Conservation (phyloP, 2,113 vertebrate genomes). For the Cephalopterus ornatus region DNA sequence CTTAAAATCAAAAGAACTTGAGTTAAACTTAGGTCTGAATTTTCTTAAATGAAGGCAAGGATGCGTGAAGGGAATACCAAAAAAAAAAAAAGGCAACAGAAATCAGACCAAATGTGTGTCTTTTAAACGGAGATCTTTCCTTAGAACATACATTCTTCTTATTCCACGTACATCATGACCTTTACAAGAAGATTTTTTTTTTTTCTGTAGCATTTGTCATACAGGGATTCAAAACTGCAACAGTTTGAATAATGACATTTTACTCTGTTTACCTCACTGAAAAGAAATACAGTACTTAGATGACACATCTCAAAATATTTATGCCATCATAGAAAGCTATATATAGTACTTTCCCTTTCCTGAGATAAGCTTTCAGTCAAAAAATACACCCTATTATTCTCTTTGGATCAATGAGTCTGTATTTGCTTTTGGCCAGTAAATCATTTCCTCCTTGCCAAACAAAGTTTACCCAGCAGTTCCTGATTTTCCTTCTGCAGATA, state of each 20-base stretch:
- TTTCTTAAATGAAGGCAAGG: neutral
- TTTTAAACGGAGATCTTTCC: neutral
- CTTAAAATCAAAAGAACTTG: neutral
- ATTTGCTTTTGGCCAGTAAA: neutral
- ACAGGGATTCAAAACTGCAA: neutral
- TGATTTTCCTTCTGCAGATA: neutral
- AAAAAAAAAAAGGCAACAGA: neutral
- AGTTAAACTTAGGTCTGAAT: neutral
- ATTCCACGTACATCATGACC: neutral
- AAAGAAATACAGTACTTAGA: neutral
- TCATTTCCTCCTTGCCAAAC: neutral
- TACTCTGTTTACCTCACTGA: neutral
- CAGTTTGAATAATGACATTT: neutral
- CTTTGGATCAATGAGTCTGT: neutral
- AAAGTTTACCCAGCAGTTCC: neutral
- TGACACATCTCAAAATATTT: constrained; percentile 8
- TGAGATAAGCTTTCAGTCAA: neutral
- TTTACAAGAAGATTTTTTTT: neutral
- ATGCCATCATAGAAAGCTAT: neutral
- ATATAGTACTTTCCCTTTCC: neutral
- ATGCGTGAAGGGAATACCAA: neutral
- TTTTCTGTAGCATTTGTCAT: neutral
- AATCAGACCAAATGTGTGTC: neutral
- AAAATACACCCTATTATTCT: neutral
- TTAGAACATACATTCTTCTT: neutral